Percentiles rank a stretch among this genome's conserved stretches.
Conservation (phyloP, 2,888 invertebrate genomes). For the Cataglyphis rosenhaueri region DNA sequence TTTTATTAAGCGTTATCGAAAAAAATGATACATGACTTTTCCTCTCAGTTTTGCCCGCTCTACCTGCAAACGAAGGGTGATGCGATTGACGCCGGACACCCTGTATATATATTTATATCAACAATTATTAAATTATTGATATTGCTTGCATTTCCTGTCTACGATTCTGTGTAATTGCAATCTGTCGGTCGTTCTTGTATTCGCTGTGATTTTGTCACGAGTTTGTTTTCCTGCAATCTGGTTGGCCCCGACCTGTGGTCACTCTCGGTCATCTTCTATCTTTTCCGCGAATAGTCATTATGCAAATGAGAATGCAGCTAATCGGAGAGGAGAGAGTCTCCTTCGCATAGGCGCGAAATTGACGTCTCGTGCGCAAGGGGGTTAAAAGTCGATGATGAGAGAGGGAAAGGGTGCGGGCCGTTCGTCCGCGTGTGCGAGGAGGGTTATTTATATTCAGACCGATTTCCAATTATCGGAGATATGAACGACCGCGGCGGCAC, state of each 20-base stretch:
- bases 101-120: background rate
- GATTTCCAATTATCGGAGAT: slow-evolving; percentile 77
- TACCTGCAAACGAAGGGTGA: too few species aligned
- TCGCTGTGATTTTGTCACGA: background rate
- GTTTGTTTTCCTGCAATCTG: background rate
- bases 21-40: too few species aligned
- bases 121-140: background rate
- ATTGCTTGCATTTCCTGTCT: background rate
- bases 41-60: too few species aligned
- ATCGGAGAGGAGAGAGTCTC: slow-evolving; percentile 26
- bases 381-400: slow-evolving; percentile 15
- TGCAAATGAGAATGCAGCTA: slow-evolving; percentile 66
- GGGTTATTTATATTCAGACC: slow-evolving; percentile 74
- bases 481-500: slow-evolving; percentile 52
- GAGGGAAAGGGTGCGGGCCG: slow-evolving; percentile 19
- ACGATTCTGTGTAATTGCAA: background rate
- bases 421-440: slow-evolving; percentile 43
- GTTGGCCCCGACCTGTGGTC: background rate
- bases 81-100: too few species aligned
- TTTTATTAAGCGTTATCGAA: too few species aligned
- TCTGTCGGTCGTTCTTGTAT: background rate
- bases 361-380: slow-evolving; percentile 5
- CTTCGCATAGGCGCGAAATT: slow-evolving; percentile 22
- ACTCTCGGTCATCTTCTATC: background rate
- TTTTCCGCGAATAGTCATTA: slow-evolving; percentile 58